phyloP scores from a whole-genome alignment of 2,113 vertebrate species.

The Colius striatus region DNA sequence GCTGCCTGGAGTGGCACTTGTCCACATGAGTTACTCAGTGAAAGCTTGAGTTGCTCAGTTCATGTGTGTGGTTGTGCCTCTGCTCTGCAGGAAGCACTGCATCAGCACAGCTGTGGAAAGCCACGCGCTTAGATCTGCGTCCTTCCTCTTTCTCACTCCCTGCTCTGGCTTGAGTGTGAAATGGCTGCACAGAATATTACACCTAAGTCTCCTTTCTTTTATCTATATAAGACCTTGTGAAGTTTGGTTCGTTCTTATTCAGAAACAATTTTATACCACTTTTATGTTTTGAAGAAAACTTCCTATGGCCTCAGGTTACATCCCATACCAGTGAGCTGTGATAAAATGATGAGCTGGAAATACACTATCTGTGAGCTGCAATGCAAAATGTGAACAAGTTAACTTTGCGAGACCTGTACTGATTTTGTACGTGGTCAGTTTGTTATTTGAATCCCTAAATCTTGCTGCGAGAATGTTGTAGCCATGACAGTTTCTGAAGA shows the following conservation, averaged over 20 bases:
- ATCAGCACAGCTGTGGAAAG: not conserved
- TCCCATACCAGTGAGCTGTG: not conserved
- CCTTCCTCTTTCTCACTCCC: not conserved
- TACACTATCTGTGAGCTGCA: not conserved
- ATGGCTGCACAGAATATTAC: not conserved
- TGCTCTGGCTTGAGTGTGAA: not conserved
- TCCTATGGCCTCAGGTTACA: not conserved
- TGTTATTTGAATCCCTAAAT: not conserved
- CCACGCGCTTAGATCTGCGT: fast-evolving
- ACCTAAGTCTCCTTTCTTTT: not conserved
- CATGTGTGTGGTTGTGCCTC: not conserved
- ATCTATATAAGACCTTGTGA: not conserved
- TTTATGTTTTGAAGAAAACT: not conserved
- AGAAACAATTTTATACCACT: not conserved
- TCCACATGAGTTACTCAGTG: not conserved
- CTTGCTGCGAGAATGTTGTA: not conserved
- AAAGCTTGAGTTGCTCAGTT: not conserved
- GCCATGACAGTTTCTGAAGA: not conserved
- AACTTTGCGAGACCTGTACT: not conserved
- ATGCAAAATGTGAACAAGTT: not conserved
- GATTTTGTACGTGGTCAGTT: not conserved
- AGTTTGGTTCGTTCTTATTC: not conserved
- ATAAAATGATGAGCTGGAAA: not conserved
- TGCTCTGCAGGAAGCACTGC: not conserved
- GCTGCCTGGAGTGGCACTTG: not conserved